Base-by-base conservation (phyloP, 1,140 invertebrate genomes). In the Trichonephila clavipes region DNA sequence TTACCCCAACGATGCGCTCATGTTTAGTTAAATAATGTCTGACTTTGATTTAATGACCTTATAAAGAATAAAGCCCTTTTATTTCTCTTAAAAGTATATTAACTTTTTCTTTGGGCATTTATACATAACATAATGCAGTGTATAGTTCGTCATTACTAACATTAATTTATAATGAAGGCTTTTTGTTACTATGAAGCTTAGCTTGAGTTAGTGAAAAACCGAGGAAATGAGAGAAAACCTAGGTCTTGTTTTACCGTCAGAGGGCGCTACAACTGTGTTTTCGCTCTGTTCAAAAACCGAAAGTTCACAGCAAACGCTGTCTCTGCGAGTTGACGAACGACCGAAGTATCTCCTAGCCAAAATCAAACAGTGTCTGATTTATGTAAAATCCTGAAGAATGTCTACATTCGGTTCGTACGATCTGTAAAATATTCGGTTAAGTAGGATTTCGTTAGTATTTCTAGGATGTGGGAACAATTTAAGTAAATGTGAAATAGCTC, bases 281-380 rank as follows among this genome's bases (percentile, higher is more conserved):
- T 85, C 82, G 14, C 82, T 85, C 82, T 28, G 19, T 59, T 85
- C 82, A 19, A 85, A 77, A 85, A 85, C 82, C 44, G 58, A 85
- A 85, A 85, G 82, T 85, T 85, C 82, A 85, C n/a, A 85, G 44
- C 82, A 85, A 51, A 85, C 40, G 82, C 58, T 19, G 82, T 85
- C 82, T 10, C 82, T 85, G 34, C 7, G 24, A 40, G 16, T 44
- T 44, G 81, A 44, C 44, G 81, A 21, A 82, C 81, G 24, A 40
- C 19, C 81, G 24, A 82, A 82, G 40, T 51, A 40, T 82, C 34
- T 18, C 19, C 34, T 19, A 44, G 24, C 5, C 24, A 44, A 19
- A 82, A 82, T 18, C 34, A 82, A 34, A 28, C 10, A 28, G 24
- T 69, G 66, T 69, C 66, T 69, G 66, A 24, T 24, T 69, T 24